Percentiles rank a stretch among this genome's conserved stretches.
Conservation (phyloP, 2,797 vertebrate species). For the Acanthornis magna region DNA sequence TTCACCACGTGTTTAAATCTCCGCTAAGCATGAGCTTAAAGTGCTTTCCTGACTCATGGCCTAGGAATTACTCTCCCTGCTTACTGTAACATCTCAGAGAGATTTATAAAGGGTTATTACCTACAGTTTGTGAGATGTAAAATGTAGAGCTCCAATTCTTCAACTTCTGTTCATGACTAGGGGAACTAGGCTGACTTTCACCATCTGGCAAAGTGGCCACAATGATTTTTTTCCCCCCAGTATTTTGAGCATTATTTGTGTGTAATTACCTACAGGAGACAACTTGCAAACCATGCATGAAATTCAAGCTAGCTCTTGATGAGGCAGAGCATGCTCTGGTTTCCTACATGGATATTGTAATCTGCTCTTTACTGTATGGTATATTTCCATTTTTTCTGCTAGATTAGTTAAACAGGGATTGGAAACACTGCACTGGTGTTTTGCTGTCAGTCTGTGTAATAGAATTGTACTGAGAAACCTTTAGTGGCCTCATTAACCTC, state of each 20-base stretch:
- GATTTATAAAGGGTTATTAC: not conserved
- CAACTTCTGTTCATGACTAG: not conserved
- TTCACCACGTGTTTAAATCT: not conserved
- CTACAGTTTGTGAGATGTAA: not conserved
- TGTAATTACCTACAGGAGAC: not conserved
- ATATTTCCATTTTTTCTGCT: not conserved
- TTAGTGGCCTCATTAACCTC: not conserved
- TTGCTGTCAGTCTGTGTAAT: not conserved
- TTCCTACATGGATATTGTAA: not conserved
- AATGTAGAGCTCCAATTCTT: not conserved
- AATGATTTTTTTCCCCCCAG: not conserved
- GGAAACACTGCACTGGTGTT: not conserved
- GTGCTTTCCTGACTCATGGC: not conserved
- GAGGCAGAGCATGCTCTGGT: not conserved
- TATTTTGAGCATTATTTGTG: not conserved
- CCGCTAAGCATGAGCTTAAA: not conserved
- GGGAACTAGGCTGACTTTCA: not conserved
- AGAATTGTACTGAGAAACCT: not conserved
- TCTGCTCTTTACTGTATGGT: not conserved
- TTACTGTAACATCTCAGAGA: not conserved
- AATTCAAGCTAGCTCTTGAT: not conserved
- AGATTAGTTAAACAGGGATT: not conserved
- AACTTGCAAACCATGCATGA: not conserved
- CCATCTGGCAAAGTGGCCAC: not conserved
- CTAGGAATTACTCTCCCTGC: not conserved